These are phyloP conservation scores for Aphaenogaster ashmeadi DNA, from an alignment of 1,140 invertebrate species.

Conservation along the genomic window DNA sequence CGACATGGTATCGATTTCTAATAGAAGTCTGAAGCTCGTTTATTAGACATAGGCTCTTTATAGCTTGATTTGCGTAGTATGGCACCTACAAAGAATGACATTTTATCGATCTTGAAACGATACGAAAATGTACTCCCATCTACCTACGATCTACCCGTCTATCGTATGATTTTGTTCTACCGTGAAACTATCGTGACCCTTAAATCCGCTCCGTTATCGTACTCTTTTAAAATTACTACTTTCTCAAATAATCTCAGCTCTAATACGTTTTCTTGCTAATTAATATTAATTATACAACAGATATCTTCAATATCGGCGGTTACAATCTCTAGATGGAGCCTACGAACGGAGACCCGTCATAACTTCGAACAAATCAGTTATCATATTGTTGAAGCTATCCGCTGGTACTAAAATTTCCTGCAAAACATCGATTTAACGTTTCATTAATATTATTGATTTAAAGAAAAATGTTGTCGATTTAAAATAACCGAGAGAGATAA, in stretches of 20 bases:
- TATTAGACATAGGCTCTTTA: slow-evolving; percentile 50
- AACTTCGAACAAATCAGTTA: slow-evolving; percentile 16
- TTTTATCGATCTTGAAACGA: slow-evolving; percentile 42
- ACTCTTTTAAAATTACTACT: background rate
- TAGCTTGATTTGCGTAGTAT: slow-evolving; percentile 56
- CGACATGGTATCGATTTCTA: slow-evolving; percentile 61
- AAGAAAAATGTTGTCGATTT: background rate
- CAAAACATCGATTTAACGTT: slow-evolving; percentile 5
- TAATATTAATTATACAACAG: slow-evolving; percentile 27
- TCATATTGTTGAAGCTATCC: background rate
- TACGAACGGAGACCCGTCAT: slow-evolving; percentile 16
- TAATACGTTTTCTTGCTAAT: background rate
- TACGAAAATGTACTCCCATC: background rate
- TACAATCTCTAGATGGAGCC: slow-evolving; percentile 56
- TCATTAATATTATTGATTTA: background rate
- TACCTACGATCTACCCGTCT: background rate
- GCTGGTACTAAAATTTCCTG: slow-evolving; percentile 33
- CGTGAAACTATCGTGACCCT: background rate
- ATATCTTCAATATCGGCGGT: slow-evolving; percentile 55
- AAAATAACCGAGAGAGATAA: background rate
- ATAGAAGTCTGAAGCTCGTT: slow-evolving; percentile 54
- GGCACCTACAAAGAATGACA: slow-evolving; percentile 28
- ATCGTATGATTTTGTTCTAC: background rate
- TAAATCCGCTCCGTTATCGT: background rate
- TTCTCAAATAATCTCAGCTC: too few species aligned